Evolutionary conservation across 2,888 invertebrate species (phyloP), one percentile per base, ranked within the genome.

Genomic region (Mylabris sibirica): DNA sequence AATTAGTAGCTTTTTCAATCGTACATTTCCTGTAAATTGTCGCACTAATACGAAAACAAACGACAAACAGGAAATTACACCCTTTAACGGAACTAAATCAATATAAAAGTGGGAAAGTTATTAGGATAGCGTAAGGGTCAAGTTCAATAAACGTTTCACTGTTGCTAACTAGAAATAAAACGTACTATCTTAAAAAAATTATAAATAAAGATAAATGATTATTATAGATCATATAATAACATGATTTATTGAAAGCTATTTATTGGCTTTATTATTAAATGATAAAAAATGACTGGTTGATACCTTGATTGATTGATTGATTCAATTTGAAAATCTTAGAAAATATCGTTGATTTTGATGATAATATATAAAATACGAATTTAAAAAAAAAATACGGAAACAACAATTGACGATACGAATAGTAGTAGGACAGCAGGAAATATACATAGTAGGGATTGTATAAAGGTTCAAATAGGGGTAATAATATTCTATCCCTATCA

Each of bases 351-450:
- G n/a, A n/a, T n/a, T 17, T 17, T 6, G 1, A 5, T 17, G 8
- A 20, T 41, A n/a, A 20, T 20, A 49, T 4, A 49, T 49, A 20
- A 44, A 44, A 44, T n/a, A 44, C 6, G 14, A 44, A 44, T 14
- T 3, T 4, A 0, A 1, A 49, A 44, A 26, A n/a, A 26, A 44
- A 63, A 24, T 30, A n/a, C 44, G 2, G 24, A 44, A 63, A 20
- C 49, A 30, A 49, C 49, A 49, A 24, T 22, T 53, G 53, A 9
- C 35, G 17, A 30, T 53, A 53, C 57, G 24, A 34, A 14, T 30
- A 14, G 26, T 17, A 53, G 22, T 34, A 49, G 57, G 49, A 24
- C 12, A 49, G 17, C 34, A 60, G 60, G 60, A 60, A 60, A n/a
- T 34, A 20, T 4, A n/a, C 35, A 17, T 2, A 20, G 60, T 24